Evolutionary conservation across 1,140 invertebrate genomes (phyloP).

Genomic region (Drosophila sechellia): DNA sequence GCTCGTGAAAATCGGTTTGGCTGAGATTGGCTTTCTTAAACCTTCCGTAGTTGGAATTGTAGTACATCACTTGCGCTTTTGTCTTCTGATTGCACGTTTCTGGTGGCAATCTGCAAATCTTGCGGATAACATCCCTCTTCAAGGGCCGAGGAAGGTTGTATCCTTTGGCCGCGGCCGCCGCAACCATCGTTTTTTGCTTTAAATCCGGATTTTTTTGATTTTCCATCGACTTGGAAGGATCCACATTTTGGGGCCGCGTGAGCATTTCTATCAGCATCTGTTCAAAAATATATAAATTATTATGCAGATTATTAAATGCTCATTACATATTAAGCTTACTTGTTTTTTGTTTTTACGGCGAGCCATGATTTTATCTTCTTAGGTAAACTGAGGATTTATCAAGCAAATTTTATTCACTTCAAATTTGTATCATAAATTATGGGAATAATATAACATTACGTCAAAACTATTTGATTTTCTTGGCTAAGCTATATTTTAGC

Average conservation of each 20-base stretch:
- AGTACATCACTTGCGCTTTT: conserved; percentile 30
- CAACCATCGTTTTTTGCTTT: background rate
- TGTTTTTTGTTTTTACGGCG: background rate
- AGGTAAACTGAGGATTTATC: background rate
- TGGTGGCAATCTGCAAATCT: conserved; percentile 20
- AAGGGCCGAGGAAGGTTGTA: background rate
- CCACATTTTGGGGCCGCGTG: too few relatives aligned
- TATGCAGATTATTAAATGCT: too few relatives aligned
- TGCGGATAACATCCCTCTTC: conserved; percentile 4
- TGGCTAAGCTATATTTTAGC: too few relatives aligned
- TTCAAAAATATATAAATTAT: background rate
- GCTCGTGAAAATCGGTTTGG: background rate
- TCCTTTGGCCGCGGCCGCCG: background rate
- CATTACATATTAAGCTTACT: background rate
- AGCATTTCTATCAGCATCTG: background rate
- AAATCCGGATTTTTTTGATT: background rate
- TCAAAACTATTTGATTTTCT: too few relatives aligned
- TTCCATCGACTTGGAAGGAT: too few relatives aligned
- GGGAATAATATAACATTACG: background rate
- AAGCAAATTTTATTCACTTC: background rate
- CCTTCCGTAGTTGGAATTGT: conserved; percentile 17
- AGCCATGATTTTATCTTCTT: background rate
- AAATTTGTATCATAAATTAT: too few relatives aligned
- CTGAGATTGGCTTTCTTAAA: background rate
- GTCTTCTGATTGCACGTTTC: background rate